Evolutionary conservation across 2,797 vertebrate genomes (phyloP).

Genomic region (Sternarchorhynchus goeldii): DNA sequence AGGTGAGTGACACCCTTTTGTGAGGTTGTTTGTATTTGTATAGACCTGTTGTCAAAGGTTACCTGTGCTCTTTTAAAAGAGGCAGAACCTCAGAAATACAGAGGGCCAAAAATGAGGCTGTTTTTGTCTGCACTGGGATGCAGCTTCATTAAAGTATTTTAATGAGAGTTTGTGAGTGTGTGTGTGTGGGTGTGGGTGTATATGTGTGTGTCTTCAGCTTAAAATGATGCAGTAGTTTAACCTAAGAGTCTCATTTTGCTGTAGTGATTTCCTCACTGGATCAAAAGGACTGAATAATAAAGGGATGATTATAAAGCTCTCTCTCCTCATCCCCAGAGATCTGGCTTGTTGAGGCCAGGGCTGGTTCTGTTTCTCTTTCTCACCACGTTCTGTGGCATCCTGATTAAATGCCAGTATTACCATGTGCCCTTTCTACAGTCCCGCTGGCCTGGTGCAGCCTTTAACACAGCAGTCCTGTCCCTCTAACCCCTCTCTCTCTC

Average conservation of each 20-base stretch:
- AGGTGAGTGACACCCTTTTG: slow-evolving; percentile 46
- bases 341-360: slow-evolving; percentile 34
- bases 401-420: slow-evolving; percentile 79
- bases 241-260: slow-evolving; percentile 39
- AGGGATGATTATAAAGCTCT: slow-evolving; percentile 50
- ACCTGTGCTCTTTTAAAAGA: slow-evolving; percentile 26
- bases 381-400: slow-evolving; percentile 63
- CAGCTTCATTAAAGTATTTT: slow-evolving; percentile 19
- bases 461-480: slow-evolving; percentile 50
- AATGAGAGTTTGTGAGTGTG: slow-evolving; percentile 3
- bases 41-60: slow-evolving; percentile 9
- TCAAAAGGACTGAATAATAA: slow-evolving; percentile 56
- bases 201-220: slow-evolving; percentile 27
- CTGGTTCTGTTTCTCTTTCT: slow-evolving; percentile 60
- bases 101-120: not conserved
- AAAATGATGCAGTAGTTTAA: slow-evolving; percentile 40
- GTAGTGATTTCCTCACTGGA: slow-evolving; percentile 36
- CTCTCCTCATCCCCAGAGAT: slow-evolving; percentile 43
- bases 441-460: slow-evolving; percentile 55
- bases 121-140: not conserved
- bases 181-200: not conserved
- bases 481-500: slow-evolving; percentile 38
- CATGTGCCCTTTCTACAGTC: slow-evolving; percentile 74
- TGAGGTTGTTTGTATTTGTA: slow-evolving; percentile 45
- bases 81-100: slow-evolving; percentile 12